Percentiles rank a stretch among this genome's conserved stretches.
Evolutionary conservation across 2,888 invertebrate genomes (phyloP).

Genomic region (Chaetogeoica ovagalla): DNA sequence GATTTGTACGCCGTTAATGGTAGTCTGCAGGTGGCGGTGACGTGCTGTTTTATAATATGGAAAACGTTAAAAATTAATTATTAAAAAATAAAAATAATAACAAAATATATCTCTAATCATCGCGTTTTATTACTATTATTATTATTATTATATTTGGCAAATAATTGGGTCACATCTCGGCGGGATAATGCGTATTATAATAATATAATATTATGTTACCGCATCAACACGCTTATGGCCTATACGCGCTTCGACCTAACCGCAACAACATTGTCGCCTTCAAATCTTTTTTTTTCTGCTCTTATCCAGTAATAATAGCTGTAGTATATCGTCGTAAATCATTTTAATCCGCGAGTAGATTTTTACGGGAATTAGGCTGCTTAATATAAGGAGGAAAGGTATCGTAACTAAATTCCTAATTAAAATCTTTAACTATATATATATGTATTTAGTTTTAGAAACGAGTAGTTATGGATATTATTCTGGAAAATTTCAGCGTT

Average conservation of each 20-base stretch:
- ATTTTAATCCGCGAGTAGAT: too few relatives aligned
- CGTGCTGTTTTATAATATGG: neutral
- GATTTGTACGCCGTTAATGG: constrained; percentile 56
- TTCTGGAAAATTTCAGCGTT: too few relatives aligned
- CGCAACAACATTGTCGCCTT: too few relatives aligned
- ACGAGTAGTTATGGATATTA: too few relatives aligned
- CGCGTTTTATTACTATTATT: neutral
- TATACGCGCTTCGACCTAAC: neutral
- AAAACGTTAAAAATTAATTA: neutral
- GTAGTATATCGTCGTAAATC: too few relatives aligned
- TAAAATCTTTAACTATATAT: too few relatives aligned
- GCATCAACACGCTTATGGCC: constrained; percentile 3
- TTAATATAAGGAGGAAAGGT: too few relatives aligned
- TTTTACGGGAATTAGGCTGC: too few relatives aligned
- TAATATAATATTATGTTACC: neutral
- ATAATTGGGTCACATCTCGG: neutral
- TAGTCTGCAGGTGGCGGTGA: neutral
- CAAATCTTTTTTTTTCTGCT: too few relatives aligned
- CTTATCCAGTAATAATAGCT: too few relatives aligned
- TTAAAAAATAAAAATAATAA: neutral
- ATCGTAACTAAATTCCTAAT: too few relatives aligned
- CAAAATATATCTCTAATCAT: neutral
- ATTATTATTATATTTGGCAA: neutral
- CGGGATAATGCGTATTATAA: neutral
- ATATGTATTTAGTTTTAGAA: too few relatives aligned